Evolutionary conservation across 2,888 invertebrate species (phyloP), one percentile per base, ranked within the genome.

Genomic region (Gymnoscelis rufifasciata): DNA sequence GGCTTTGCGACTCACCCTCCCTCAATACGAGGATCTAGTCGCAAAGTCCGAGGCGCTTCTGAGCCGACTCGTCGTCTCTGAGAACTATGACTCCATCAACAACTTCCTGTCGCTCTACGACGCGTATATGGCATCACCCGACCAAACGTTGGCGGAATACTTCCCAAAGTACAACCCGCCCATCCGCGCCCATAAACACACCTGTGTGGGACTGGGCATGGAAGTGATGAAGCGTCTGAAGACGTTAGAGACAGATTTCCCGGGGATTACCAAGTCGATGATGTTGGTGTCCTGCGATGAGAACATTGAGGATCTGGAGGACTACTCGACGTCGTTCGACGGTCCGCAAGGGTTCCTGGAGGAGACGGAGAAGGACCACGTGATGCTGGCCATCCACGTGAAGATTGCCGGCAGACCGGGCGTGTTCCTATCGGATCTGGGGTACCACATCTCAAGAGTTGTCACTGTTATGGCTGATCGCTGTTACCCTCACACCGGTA

Each of bases 81-180:
- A 96, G 71, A 93, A 95, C 80, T 97, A 97, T 86, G 95, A 97
- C 84, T 96, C 96, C 49, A 91, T 96, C 59, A 94, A 95, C 77
- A 95, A 97, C 78, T 95, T 97, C 78, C 84, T 95, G 62, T 87
- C 89, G 52, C 88, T 93, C 56, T 91, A 90, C 74, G 92, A 94
- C 64, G 83, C 90, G 52, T 93, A 92, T 72, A 88, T 93, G 83
- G 89, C 91, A 50, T 92, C 93, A 44, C 90, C 91, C 35, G 92
- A 92, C 67, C 90, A 90, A 45, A 91, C 90, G 60, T 82, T 96
- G 62, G 90, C 91, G 57, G 91, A 93, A 64, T 96, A 93, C 87
- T 96, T 94, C 83, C 92, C 93, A 58, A 91, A 92, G 78, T 97
- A 96, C 80, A 91, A 92, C 63, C 94, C 96, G 53, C 92, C 93